Conservation (phyloP, 2,888 invertebrate species). For the Alloscopus bannaensis region DNA sequence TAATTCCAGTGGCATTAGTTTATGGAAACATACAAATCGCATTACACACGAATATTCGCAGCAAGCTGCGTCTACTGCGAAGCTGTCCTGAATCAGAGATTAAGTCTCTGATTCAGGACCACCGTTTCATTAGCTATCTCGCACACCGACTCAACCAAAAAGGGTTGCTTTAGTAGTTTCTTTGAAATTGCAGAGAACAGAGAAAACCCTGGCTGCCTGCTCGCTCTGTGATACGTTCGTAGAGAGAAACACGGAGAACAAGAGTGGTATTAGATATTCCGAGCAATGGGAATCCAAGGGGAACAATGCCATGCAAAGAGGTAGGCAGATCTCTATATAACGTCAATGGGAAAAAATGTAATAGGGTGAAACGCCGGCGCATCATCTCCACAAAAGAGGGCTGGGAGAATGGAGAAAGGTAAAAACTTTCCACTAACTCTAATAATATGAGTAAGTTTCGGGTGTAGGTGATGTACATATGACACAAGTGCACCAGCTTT, state of each 20-base stretch:
- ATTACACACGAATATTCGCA: too few species aligned
- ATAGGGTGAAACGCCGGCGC: slow-evolving; percentile 57
- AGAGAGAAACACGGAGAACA: too few species aligned
- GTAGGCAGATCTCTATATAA: slow-evolving; percentile 28
- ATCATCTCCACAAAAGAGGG: slow-evolving; percentile 21
- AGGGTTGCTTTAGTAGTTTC: too few species aligned
- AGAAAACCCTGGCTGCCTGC: too few species aligned
- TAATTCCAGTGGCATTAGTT: too few species aligned
- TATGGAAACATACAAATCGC: slow-evolving; percentile 9
- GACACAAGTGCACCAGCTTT: too few species aligned
- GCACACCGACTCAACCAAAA: too few species aligned
- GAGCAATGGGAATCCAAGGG: slow-evolving; percentile 46
- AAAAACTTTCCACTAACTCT: neutral
- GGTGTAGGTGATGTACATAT: too few species aligned
- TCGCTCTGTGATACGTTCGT: too few species aligned
- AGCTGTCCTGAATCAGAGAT: slow-evolving; percentile 50
- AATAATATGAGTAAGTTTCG: too few species aligned
- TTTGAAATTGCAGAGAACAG: too few species aligned
- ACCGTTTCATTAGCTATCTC: too few species aligned
- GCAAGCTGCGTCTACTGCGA: neutral
- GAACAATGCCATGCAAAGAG: slow-evolving; percentile 45
- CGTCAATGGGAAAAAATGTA: slow-evolving; percentile 20
- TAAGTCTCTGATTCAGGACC: slow-evolving; percentile 30
- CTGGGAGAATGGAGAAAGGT: slow-evolving; percentile 8
- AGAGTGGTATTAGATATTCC: neutral